These are phyloP conservation scores for Chamaetylas fuelleborni DNA, from an alignment of 2,113 vertebrate species.

Conservation along the genomic window DNA sequence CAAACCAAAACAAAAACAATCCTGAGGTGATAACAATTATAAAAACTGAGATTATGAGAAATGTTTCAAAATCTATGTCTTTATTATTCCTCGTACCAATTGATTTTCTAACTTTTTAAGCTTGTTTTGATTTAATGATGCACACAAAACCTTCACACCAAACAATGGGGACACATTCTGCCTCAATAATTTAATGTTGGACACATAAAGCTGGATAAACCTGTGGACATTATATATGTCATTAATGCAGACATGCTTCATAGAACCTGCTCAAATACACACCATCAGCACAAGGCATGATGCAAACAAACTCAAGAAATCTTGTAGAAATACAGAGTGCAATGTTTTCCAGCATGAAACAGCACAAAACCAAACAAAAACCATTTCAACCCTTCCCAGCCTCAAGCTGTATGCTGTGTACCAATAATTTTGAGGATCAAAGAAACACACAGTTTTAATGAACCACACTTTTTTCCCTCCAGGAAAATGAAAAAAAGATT, in stretches of 20 bases:
- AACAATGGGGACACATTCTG: constrained; percentile 40
- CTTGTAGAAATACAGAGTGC: background rate
- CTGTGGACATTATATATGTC: background rate
- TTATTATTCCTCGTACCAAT: background rate
- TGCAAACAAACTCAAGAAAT: background rate
- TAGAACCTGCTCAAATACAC: background rate
- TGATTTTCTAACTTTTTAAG: constrained; percentile 51
- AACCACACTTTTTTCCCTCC: background rate
- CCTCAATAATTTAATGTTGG: background rate
- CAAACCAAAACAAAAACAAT: background rate
- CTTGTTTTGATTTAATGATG: constrained; percentile 58
- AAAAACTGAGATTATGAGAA: background rate
- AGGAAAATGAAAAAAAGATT: background rate
- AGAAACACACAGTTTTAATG: constrained; percentile 23
- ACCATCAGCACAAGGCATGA: background rate
- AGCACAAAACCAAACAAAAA: background rate
- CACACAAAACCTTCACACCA: constrained; percentile 26
- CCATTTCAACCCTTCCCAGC: background rate
- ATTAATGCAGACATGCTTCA: background rate
- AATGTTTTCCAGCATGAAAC: background rate
- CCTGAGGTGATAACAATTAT: background rate
- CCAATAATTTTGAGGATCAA: background rate
- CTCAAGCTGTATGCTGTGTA: background rate
- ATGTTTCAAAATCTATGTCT: background rate
- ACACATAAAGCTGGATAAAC: background rate